These are phyloP conservation scores for Elysia chlorotica DNA, from an alignment of 1,140 invertebrate species.

Conservation along the genomic window DNA sequence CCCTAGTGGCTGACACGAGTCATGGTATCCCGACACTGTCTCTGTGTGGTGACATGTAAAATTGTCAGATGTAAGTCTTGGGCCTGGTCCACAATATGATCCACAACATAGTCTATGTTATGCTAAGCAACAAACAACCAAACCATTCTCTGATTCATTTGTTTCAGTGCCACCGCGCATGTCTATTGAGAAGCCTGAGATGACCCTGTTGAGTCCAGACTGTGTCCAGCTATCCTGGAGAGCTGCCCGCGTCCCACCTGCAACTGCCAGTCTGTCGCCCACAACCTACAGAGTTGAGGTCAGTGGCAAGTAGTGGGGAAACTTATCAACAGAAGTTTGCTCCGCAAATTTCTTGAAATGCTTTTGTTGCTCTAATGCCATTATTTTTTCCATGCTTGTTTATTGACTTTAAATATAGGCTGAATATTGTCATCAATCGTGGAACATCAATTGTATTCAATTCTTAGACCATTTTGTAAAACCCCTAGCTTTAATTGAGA, in stretches of 20 bases:
- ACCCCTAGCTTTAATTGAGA: too few relatives aligned
- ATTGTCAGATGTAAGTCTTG: background rate
- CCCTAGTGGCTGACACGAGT: too few relatives aligned
- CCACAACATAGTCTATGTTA: too few relatives aligned
- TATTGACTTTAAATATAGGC: too few relatives aligned
- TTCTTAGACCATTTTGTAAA: too few relatives aligned
- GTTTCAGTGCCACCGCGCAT: constrained; percentile 51
- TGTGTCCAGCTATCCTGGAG: constrained; percentile 44
- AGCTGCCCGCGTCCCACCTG: constrained; percentile 41
- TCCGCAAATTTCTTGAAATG: too few relatives aligned
- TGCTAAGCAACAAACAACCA: too few relatives aligned
- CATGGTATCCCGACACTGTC: background rate
- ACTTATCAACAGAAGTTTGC: too few relatives aligned
- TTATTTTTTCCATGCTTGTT: background rate
- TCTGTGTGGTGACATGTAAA: background rate
- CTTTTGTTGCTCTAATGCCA: background rate
- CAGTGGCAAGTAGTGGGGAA: too few relatives aligned
- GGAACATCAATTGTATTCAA: too few relatives aligned
- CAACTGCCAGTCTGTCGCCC: constrained; percentile 36
- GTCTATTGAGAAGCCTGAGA: constrained; percentile 50
- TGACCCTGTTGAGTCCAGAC: constrained; percentile 34
- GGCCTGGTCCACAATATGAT: background rate
- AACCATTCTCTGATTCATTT: too few relatives aligned
- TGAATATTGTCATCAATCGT: too few relatives aligned
- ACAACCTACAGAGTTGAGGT: constrained; percentile 49